Evolutionary conservation across 2,113 vertebrate species (phyloP), one percentile per base, ranked within the genome.

Genomic region (Gambusia affinis): DNA sequence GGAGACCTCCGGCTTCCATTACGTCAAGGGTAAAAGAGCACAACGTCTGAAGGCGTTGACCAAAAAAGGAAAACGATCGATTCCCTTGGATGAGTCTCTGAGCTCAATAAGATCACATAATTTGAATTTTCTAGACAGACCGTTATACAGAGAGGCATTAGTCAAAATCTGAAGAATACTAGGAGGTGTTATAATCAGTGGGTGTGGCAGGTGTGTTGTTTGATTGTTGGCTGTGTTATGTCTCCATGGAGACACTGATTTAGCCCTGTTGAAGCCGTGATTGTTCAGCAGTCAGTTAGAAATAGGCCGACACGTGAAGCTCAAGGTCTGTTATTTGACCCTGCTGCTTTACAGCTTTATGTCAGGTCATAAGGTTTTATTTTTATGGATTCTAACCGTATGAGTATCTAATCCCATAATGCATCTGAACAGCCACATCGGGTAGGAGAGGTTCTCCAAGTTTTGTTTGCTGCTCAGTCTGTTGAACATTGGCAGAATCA

Each of bases 211-310:
- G 31, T 39, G 17, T 51, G 67, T 63, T 62, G 67, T 63, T 62
- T 24, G 3, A 77, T 63, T 29, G 68, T 73, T 75, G 39, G 42
- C 72, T 31, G 30, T 19, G 44, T 72, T 64, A 61, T 42, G 64
- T 88, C 80, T 60, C 80, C 84, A 81, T 87, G 75, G 78, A 82
- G 78, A 82, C 72, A 37, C 12, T 83, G 64, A 82, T 87, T 79
- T 79, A 78, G 51, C 30, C 61, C 68, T 44, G 68, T 62, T 60
- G 37, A 85, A 86, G 83, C n/a, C 70, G 28, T 57, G 81, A 86
- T 86, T 57, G 5, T 57, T 57, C 8, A n/a, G 17, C 44, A n/a
- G 22, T 57, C 7, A 11, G 24, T 57, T 57, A 10, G 24, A n/a
- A 57, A 57, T 24, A n/a, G 19, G 8, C 17, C 5, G 17, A 47